Base-by-base conservation (phyloP, 2,113 vertebrate genomes). In the Hippoglossus stenolepis region DNA sequence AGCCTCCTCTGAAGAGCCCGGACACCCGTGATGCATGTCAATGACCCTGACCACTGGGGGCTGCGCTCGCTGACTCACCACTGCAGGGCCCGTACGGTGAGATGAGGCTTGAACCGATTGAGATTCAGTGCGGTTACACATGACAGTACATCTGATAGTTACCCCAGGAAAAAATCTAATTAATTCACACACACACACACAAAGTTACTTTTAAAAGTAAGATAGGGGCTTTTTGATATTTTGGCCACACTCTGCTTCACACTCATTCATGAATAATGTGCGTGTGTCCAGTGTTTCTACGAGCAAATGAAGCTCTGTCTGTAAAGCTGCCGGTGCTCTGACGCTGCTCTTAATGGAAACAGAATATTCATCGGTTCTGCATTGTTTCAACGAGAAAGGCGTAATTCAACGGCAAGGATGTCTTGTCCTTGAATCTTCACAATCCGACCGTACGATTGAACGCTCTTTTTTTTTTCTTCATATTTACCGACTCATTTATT, bases 341-440 rank as follows among this genome's bases (percentile, higher is more conserved):
- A 23, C 26, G 60, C 15, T 47, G 18, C 59, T 24, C 9, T 8
- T 49, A 13, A 45, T 15, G 13, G 2, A 18, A 2, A 65, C 73
- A 28, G 78, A 82, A 70, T 78, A 75, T 82, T 67, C 56, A 79
- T 58, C n/a, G 20, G 12, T 28, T 73, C 54, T 68, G 73, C 60
- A 56, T 24, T 65, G n/a, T 53, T n/a, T 18, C 63, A 66, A 74
- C 47, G 45, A 74, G 77, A 23, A 31, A 12, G 31, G 79, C 64
- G 86, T 70, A 24, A 28, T 15, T 49, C 59, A 26, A 57, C 28
- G 1, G 13, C 20, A 15, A 15, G 12, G 20, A 57, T 12, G 14
- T 31, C 12, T 35, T n/a, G 31, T 49, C 20, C 59, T 63, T 10
- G 15, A 20, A 26, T 54, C 2, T 21, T 17, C 4, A 17, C 3